Evolutionary conservation across 2,888 invertebrate genomes (phyloP), one percentile per base, ranked within the genome.

Genomic region (Portevinia maculata): DNA sequence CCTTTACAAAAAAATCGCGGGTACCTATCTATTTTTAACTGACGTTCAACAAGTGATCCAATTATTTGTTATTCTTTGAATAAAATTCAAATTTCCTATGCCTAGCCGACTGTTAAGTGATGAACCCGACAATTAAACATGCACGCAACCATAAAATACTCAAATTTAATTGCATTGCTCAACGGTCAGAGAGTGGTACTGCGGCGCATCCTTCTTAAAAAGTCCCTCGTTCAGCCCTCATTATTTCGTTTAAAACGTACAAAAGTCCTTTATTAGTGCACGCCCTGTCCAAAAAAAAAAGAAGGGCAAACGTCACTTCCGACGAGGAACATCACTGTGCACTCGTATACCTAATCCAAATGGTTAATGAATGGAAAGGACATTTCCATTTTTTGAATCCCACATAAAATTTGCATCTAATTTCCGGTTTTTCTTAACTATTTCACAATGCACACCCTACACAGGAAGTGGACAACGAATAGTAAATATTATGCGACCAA

Each of bases 371-470:
- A 76, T 85, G 85, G 84, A 85, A 88, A 88, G 89, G 89, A 89
- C 87, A 88, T 86, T 87, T 86, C 86, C 86, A 86, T 86, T 78
- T 73, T 67, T 73, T 8, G 88, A 89, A 87, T 89, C 89, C 90
- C 89, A 89, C 89, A 89, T 90, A 89, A 89, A 88, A 90, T 89
- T 89, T 89, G 89, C 89, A 89, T 89, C 90, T 89, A 89, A 89
- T 89, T 89, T 89, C 89, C 89, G 89, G 89, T 71, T 60, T 21
- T 60, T 59, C 57, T 53, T 37, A 32, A 11, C 53, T 73, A 30
- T 60, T 11, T 11, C 15, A 28, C 50, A 44, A 17, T 60, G 52
- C 78, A 78, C 78, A 83, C 83, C 60, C 83, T 76, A 55, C 64
- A 78, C 83, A 83, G 83, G 83, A 83, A 78, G 73, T 73, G 17